Percentiles rank a stretch among this genome's conserved stretches.
Evolutionary conservation across 2,888 invertebrate species (phyloP).

Genomic region (Dendrolimus pini): DNA sequence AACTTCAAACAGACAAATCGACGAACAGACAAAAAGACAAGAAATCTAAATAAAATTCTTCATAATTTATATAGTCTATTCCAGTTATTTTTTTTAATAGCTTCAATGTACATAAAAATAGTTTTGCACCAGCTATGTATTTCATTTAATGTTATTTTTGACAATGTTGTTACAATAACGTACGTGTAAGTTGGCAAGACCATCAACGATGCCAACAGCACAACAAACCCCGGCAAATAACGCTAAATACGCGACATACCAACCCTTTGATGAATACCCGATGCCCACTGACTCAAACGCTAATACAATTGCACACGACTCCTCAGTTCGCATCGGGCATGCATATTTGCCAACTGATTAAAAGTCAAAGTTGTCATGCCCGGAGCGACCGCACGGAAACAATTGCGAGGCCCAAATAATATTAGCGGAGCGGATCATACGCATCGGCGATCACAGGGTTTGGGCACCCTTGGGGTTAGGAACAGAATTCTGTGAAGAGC

Average conservation of each 20-base stretch:
- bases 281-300: slow-evolving; percentile 15
- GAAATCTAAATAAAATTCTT: too few species aligned
- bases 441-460: slow-evolving; percentile 58
- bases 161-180: too few species aligned
- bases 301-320: slow-evolving; percentile 69
- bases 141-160: too few species aligned
- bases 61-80: too few species aligned
- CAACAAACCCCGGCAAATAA: background rate
- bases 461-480: slow-evolving; percentile 11
- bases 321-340: slow-evolving; percentile 59
- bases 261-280: slow-evolving; percentile 18
- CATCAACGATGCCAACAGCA: background rate
- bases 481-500: slow-evolving; percentile 9
- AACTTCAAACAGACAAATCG: too few species aligned
- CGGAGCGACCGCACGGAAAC: slow-evolving; percentile 49
- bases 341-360: slow-evolving; percentile 70
- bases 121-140: too few species aligned
- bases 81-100: too few species aligned
- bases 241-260: slow-evolving; percentile 50
- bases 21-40: too few species aligned
- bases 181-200: too few species aligned
- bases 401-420: slow-evolving; percentile 59
- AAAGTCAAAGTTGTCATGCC: slow-evolving; percentile 68
- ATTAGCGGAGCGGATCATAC: slow-evolving; percentile 60
- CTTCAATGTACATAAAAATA: too few species aligned